These are phyloP conservation scores for Abrostola triplasia DNA, from an alignment of 2,888 invertebrate genomes.

Conservation along the genomic window DNA sequence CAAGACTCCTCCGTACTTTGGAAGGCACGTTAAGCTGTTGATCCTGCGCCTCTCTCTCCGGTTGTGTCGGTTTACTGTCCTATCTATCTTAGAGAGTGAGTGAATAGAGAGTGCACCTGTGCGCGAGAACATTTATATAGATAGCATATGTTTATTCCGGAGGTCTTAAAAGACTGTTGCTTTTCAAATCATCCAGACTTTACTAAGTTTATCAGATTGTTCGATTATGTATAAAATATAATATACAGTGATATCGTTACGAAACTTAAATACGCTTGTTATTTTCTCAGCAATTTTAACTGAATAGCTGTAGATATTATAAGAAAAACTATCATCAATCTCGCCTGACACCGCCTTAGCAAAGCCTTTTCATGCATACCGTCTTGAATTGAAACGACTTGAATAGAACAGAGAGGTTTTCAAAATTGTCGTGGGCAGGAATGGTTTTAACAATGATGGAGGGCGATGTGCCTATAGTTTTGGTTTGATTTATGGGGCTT, in stretches of 20 bases:
- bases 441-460: conserved; percentile 4
- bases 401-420: conserved; percentile 65
- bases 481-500: neutral
- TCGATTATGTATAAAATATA: too few relatives aligned
- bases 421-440: conserved; percentile 27
- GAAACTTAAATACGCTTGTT: conserved; percentile 37
- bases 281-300: conserved; percentile 57
- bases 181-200: too few relatives aligned
- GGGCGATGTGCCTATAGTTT: neutral
- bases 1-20: too few relatives aligned
- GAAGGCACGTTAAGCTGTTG: too few relatives aligned
- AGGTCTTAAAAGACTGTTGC: too few relatives aligned
- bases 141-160: too few relatives aligned
- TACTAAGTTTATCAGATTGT: too few relatives aligned
- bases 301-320: conserved; percentile 68
- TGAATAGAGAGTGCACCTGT: too few relatives aligned
- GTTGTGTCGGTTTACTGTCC: too few relatives aligned
- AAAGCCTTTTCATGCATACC: conserved; percentile 73
- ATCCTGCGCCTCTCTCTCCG: too few relatives aligned
- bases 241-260: neutral
- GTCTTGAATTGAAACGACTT: conserved; percentile 64
- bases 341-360: conserved; percentile 68
- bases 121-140: too few relatives aligned
- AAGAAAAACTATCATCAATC: conserved; percentile 77
- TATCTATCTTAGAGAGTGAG: too few relatives aligned